Evolutionary conservation across 1,140 invertebrate genomes (phyloP).

Genomic region (Hydropsyche tenuis): DNA sequence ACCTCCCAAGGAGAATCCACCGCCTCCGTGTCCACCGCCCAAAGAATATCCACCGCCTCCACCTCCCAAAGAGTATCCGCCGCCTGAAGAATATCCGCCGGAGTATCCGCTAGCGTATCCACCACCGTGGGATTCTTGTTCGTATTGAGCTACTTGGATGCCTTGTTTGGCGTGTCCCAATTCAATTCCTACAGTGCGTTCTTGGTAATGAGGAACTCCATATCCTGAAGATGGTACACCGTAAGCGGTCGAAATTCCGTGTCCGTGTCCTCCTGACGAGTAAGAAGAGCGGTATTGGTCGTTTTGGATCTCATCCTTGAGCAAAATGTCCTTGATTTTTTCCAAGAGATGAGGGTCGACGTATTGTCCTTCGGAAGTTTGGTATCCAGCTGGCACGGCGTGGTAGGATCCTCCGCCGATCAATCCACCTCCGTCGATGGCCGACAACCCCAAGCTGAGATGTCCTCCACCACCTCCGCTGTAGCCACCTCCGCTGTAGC

Average conservation of each 20-base stretch:
- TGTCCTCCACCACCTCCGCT: constrained; percentile 51
- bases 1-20: constrained; percentile 50
- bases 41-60: constrained; percentile 52
- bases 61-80: constrained; percentile 53
- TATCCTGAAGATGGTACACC: constrained; percentile 64
- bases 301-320: constrained; percentile 77
- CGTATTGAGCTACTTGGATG: constrained; percentile 71
- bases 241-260: constrained; percentile 64
- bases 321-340: constrained; percentile 80
- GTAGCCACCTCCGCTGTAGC: constrained; percentile 49
- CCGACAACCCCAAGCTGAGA: constrained; percentile 56
- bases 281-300: constrained; percentile 58
- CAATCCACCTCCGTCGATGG: constrained; percentile 55
- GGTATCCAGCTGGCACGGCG: constrained; percentile 74
- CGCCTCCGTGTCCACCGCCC: constrained; percentile 54
- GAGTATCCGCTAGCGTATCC: constrained; percentile 53
- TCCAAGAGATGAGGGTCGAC: constrained; percentile 79
- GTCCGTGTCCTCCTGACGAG: constrained; percentile 50
- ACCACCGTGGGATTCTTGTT: constrained; percentile 58
- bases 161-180: constrained; percentile 70
- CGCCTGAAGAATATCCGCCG: constrained; percentile 47
- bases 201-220: constrained; percentile 63
- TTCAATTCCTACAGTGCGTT: constrained; percentile 69
- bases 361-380: constrained; percentile 77
- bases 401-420: constrained; percentile 74